phyloP scores from a whole-genome alignment of 1,140 invertebrate species.

The Patella vulgata region DNA sequence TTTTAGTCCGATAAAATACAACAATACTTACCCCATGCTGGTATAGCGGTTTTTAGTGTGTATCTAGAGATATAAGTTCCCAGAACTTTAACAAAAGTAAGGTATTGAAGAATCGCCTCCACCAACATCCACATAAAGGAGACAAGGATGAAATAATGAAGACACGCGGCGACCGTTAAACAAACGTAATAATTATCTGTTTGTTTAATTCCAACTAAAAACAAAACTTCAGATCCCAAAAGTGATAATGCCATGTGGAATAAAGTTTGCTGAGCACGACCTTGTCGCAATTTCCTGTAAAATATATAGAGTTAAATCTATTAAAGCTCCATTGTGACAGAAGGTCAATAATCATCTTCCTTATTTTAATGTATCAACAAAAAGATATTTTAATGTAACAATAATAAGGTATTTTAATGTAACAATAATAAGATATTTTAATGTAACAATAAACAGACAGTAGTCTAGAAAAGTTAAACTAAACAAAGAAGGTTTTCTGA shows the following conservation, averaged over 20 bases:
- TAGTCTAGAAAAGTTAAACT: too few species aligned
- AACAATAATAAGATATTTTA: too few species aligned
- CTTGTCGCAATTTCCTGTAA: conserved; percentile 57
- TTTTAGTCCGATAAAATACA: conserved; percentile 4
- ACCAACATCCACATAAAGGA: conserved; percentile 70
- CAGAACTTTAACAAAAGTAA: conserved; percentile 68
- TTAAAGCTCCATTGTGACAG: too few species aligned
- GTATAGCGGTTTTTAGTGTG: conserved; percentile 63
- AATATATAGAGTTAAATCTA: background rate
- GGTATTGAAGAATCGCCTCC: conserved; percentile 68
- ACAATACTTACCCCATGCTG: conserved; percentile 65
- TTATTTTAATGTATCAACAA: too few species aligned
- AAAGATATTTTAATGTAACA: too few species aligned
- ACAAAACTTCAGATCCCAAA: conserved; percentile 49
- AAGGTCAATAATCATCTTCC: too few species aligned
- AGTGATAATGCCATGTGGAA: conserved; percentile 58
- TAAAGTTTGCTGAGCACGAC: conserved; percentile 59
- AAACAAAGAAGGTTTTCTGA: too few species aligned
- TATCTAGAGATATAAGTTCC: conserved; percentile 67
- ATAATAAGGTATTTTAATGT: too few species aligned
- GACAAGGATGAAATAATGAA: conserved; percentile 68
- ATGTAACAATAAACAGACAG: too few species aligned
- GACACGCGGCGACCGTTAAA: conserved; percentile 58
- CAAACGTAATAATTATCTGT: conserved; percentile 54
- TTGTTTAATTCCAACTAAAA: conserved; percentile 56